Evolutionary conservation across 2,888 invertebrate genomes (phyloP).

Genomic region (Limnephilus marmoratus): DNA sequence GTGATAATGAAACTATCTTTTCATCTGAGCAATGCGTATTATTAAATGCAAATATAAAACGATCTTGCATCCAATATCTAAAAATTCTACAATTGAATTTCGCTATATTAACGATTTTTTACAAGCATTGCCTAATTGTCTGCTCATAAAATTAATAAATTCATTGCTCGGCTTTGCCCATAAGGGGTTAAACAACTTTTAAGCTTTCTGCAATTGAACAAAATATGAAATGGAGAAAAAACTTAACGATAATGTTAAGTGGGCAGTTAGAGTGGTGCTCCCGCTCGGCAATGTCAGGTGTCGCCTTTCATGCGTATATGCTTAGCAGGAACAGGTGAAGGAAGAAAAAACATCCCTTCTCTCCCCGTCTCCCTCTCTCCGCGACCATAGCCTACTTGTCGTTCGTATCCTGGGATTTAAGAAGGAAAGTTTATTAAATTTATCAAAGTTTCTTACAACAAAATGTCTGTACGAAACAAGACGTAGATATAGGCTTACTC

Average conservation of each 20-base stretch:
- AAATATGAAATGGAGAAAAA: background rate
- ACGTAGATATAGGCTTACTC: no score
- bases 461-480: background rate
- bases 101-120: background rate
- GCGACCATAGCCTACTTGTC: background rate
- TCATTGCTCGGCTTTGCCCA: background rate
- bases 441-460: background rate
- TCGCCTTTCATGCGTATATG: background rate
- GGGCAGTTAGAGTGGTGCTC: constrained; percentile 15
- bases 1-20: background rate
- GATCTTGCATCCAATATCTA: background rate
- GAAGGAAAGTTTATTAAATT: background rate
- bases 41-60: background rate
- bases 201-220: background rate
- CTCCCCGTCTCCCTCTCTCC: background rate
- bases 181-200: background rate
- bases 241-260: constrained; percentile 10
- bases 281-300: constrained; percentile 13
- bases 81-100: background rate
- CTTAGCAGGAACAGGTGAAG: constrained; percentile 30
- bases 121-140: background rate
- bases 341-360: constrained; percentile 10
- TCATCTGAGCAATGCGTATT: background rate
- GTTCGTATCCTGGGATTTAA: background rate
- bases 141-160: background rate